phyloP scores from a whole-genome alignment of 2,888 invertebrate genomes.

The Tortrix viridana region DNA sequence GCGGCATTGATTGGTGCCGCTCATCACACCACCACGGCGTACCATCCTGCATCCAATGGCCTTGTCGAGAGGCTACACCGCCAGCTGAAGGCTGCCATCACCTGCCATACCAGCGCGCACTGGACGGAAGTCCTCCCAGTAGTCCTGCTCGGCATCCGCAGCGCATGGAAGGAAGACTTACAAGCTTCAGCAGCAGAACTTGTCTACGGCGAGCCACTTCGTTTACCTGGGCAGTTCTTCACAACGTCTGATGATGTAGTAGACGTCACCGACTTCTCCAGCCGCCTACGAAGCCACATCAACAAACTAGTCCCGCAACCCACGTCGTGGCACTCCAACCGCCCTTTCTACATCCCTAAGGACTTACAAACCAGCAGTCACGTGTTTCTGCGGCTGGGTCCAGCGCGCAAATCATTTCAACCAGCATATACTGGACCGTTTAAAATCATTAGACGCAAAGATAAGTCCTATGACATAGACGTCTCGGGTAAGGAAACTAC shows the following conservation, averaged over 20 bases:
- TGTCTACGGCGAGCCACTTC: background rate
- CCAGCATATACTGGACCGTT: background rate
- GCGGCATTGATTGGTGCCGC: background rate
- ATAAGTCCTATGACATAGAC: background rate
- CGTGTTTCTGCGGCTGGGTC: slow-evolving; percentile 11
- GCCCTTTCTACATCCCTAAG: background rate
- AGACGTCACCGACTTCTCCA: background rate
- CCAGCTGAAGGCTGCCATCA: slow-evolving; percentile 1
- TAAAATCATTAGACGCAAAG: background rate
- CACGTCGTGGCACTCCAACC: background rate
- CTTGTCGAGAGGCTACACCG: slow-evolving; percentile 52
- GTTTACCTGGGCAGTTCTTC: background rate
- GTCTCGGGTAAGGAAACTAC: background rate
- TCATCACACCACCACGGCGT: slow-evolving; percentile 3
- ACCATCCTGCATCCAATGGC: slow-evolving; percentile 52
- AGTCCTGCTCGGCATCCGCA: slow-evolving; percentile 45
- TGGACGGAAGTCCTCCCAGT: slow-evolving; percentile 45
- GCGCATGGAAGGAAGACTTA: slow-evolving; percentile 46
- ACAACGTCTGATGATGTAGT: background rate
- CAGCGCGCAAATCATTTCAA: slow-evolving; percentile 4
- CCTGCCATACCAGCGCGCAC: background rate
- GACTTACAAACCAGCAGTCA: background rate
- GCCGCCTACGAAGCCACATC: slow-evolving; percentile 2
- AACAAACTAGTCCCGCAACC: background rate
- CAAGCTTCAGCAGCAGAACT: slow-evolving; percentile 7